Conservation (phyloP, 2,888 invertebrate genomes). For the Drosophila antonietae region DNA sequence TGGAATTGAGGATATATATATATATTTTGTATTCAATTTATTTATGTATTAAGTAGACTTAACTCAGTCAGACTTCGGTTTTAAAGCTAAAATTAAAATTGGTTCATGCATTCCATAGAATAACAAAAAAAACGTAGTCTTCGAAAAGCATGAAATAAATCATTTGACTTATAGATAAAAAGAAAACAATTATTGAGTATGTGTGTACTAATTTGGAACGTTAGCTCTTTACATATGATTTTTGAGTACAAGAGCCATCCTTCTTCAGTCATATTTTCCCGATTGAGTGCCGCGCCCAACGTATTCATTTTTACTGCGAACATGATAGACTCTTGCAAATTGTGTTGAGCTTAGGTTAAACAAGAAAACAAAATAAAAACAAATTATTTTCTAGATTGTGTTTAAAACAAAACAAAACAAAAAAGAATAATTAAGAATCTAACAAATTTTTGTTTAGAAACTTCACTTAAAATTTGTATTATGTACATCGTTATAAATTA, state of each 20-base stretch:
- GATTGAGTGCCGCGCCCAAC: background rate
- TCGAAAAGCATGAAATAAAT: conserved; percentile 20
- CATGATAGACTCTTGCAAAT: background rate
- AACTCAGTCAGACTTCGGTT: conserved; percentile 35
- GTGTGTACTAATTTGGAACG: conserved; percentile 19
- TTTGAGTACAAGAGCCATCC: background rate
- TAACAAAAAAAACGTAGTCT: conserved; percentile 27
- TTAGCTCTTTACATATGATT: background rate
- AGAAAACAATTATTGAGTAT: conserved; percentile 7
- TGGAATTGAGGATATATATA: conserved; percentile 39
- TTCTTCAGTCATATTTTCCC: conserved; percentile 2
- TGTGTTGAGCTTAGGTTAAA: conserved; percentile 41
- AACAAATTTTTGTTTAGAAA: conserved; percentile 44
- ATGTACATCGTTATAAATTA: conserved; percentile 70
- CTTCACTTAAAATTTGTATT: conserved; percentile 62
- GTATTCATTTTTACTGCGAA: conserved; percentile 18
- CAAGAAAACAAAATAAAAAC: conserved; percentile 9
- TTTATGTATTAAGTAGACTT: conserved; percentile 53
- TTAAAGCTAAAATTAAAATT: conserved; percentile 44
- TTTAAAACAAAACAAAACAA: conserved; percentile 16
- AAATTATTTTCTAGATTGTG: conserved; percentile 37
- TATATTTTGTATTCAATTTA: conserved; percentile 58
- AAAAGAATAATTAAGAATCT: conserved; percentile 46
- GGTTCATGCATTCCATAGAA: conserved; percentile 73
- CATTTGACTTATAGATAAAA: conserved; percentile 9